A percentile compares a stretch with the other conserved stretches of the same genome.
These are phyloP conservation scores for Scelioninae gen. 2 DNA, from an alignment of 2,888 invertebrate genomes.

Conservation along the genomic window DNA sequence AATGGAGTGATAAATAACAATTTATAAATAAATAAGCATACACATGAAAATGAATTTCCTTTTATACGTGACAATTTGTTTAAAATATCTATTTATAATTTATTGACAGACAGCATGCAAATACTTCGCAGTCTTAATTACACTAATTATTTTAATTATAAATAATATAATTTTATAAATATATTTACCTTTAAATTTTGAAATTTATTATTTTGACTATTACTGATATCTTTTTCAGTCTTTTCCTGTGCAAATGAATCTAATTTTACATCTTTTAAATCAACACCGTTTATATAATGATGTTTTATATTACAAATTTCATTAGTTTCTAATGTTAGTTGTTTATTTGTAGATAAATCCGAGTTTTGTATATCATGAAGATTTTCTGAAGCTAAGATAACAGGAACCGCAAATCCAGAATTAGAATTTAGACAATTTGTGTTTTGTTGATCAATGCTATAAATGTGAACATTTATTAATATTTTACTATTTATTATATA, in stretches of 20 bases:
- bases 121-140: no score
- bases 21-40: no score
- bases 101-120: no score
- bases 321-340: slow-evolving; percentile 32
- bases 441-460: slow-evolving; percentile 73
- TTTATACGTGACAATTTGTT: no score
- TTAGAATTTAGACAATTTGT: slow-evolving; percentile 70
- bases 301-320: slow-evolving; percentile 36
- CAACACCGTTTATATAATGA: slow-evolving; percentile 9
- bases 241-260: slow-evolving; percentile 39
- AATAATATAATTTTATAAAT: no score
- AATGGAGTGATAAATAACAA: no score
- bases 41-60: no score
- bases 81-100: no score
- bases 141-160: no score
- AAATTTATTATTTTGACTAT: slow-evolving; percentile 63
- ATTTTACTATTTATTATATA: slow-evolving; percentile 21
- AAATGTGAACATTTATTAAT: slow-evolving; percentile 24
- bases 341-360: slow-evolving; percentile 25
- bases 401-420: slow-evolving; percentile 71
- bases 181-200: slow-evolving; percentile 72
- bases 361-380: slow-evolving; percentile 61
- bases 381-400: slow-evolving; percentile 71
- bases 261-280: slow-evolving; percentile 21
- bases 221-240: slow-evolving; percentile 51